Conservation (phyloP, 2,888 invertebrate genomes). For the Andrena bucephala region DNA sequence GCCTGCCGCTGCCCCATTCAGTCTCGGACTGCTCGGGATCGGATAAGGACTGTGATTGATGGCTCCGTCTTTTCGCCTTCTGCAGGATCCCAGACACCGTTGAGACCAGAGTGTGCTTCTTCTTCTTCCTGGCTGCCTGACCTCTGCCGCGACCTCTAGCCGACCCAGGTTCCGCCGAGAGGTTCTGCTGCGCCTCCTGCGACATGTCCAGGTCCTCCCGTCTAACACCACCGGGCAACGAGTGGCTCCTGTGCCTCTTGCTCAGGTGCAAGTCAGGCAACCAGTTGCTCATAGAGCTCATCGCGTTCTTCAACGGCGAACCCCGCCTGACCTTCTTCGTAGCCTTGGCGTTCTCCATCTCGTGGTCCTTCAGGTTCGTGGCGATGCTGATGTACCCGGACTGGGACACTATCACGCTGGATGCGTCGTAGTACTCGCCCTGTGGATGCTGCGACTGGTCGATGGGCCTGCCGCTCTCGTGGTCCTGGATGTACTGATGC, state of each 20-base stretch:
- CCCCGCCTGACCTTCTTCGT: conserved; percentile 90
- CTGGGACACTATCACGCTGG: conserved; percentile 90
- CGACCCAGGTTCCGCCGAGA: conserved; percentile 67
- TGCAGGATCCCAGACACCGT: conserved; percentile 94
- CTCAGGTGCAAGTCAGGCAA: conserved; percentile 92
- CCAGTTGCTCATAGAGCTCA: conserved; percentile 93
- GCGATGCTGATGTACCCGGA: conserved; percentile 92
- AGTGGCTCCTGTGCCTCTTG: conserved; percentile 93
- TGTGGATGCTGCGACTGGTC: conserved; percentile 75
- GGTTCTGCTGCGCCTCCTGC: conserved; percentile 78
- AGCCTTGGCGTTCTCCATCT: conserved; percentile 86
- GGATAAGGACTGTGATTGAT: conserved; percentile 88
- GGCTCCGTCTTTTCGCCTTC: conserved; percentile 91
- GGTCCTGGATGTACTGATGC: conserved; percentile 79
- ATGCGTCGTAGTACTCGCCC: conserved; percentile 86
- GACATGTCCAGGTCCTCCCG: conserved; percentile 85
- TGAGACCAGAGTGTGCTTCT: conserved; percentile 92
- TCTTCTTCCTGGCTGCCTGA: conserved; percentile 87
- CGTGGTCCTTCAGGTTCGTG: conserved; percentile 87
- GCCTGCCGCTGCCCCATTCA: conserved; percentile 90
- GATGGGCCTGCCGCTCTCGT: conserved; percentile 70
- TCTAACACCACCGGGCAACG: conserved; percentile 91
- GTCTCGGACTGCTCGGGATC: conserved; percentile 92
- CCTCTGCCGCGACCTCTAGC: conserved; percentile 74
- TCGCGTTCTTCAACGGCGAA: conserved; percentile 91